Percentiles rank a stretch among this genome's conserved stretches.
Evolutionary conservation across 2,888 invertebrate species (phyloP).

Genomic region (Pyrochroa serraticornis): DNA sequence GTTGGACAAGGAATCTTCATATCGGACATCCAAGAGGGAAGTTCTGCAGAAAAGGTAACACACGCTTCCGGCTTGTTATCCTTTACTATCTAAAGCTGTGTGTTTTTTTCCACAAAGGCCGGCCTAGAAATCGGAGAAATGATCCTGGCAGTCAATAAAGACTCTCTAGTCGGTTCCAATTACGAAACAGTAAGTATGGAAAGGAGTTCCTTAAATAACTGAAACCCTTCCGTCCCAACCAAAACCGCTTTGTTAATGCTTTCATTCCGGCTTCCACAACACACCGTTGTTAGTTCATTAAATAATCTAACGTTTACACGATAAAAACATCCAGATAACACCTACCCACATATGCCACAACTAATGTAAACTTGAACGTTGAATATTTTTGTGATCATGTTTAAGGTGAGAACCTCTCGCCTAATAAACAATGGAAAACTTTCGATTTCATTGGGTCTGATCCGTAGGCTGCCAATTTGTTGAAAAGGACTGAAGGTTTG

Average conservation of each 20-base stretch:
- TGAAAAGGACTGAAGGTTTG: constrained; percentile 87
- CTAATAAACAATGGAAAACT: too few species aligned
- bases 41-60: constrained; percentile 83
- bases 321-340: constrained; percentile 31
- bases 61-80: constrained; percentile 21
- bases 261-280: constrained; percentile 17
- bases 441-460: too few species aligned
- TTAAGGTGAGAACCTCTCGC: constrained; percentile 18
- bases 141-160: constrained; percentile 94
- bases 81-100: constrained; percentile 23
- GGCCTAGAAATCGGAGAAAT: constrained; percentile 97
- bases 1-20: constrained; percentile 92
- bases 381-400: constrained; percentile 26
- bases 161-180: constrained; percentile 83
- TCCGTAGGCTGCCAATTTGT: constrained; percentile 76
- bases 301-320: constrained; percentile 32
- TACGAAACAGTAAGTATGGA: constrained; percentile 77
- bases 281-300: constrained; percentile 28
- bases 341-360: constrained; percentile 18
- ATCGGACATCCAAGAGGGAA: constrained; percentile 90
- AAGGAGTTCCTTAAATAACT: too few species aligned
- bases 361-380: constrained; percentile 23
- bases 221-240: too few species aligned
- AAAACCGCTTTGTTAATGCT: constrained; percentile 1
- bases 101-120: constrained; percentile 65